Evolutionary conservation across 2,113 vertebrate genomes (phyloP), one percentile per base, ranked within the genome.

Genomic region (Pelecanus crispus): DNA sequence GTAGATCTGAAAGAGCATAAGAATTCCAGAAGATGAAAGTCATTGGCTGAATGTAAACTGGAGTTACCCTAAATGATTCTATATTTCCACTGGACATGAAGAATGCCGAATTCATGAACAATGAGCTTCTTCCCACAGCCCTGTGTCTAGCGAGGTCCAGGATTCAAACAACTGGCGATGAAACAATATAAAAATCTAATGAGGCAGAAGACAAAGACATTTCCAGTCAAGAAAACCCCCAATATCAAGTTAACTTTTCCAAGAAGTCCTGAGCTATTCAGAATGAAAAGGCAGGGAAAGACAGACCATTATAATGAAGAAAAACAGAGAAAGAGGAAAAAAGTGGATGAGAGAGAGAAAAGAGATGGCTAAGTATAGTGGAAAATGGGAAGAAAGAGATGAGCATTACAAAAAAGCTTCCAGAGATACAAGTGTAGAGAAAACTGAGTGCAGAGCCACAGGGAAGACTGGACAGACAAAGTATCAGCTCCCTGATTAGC

Each of bases 281-380:
- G 10, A 53, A 77, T 24, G 5, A 66, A 85, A 53, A 74, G 25
- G 3, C 6, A 36, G 10, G 25, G 34, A 53, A 90, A 82, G 31
- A 19, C 5, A 55, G 7, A 50, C 7, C 19, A 13, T 47, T 34
- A 45, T 3, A 42, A 65, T 10, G 2, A 84, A 73, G 9, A 40
- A 74, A 38, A 84, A 3, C 8, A 63, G 21, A 40, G 9, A 40
- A 19, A 22, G 11, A 36, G 10, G 49, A 17, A 49, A 32, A 55
- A 28, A 59, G 19, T 52, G 6, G 4, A 7, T 12, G 17, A 53
- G 9, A 71, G 16, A 68, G 3, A 66, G 3, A 67, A 88, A 14
- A 58, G 42, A 20, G 8, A n/a, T 61, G 4, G 13, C 1, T 52
- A n/a, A 7, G 1, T 18, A 14, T 2, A 34, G 21, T 17, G 14